These are phyloP conservation scores for Dicrurus megarhynchus DNA, from an alignment of 2,113 vertebrate species.

Conservation along the genomic window DNA sequence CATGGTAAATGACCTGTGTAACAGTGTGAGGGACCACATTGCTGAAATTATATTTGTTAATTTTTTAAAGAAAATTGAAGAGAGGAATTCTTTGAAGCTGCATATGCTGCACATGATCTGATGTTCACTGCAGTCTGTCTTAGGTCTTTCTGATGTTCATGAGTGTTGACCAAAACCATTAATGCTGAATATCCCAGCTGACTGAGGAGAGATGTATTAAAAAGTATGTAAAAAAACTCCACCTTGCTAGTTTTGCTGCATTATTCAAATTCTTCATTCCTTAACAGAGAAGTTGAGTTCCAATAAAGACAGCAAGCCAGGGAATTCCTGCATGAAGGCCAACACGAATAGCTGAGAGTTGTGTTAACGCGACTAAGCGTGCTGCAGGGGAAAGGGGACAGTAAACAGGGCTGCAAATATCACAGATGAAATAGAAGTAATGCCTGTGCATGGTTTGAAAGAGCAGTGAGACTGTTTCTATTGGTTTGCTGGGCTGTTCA, in stretches of 20 bases:
- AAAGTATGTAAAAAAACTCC: accelerated
- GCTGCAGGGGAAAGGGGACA: background rate
- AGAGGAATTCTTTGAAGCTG: background rate
- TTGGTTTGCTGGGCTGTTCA: background rate
- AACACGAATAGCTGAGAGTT: background rate
- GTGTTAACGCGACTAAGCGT: background rate
- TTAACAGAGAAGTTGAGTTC: background rate
- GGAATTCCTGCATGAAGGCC: background rate
- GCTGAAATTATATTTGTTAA: background rate
- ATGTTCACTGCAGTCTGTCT: background rate
- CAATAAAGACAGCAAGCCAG: background rate
- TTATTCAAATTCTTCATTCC: background rate
- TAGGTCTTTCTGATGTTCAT: background rate
- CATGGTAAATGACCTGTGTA: background rate
- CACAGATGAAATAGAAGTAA: background rate
- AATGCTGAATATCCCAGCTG: background rate
- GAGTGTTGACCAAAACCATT: background rate
- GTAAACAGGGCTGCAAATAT: background rate
- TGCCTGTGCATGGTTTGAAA: background rate
- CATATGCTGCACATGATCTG: accelerated
- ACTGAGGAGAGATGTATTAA: background rate
- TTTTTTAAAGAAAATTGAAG: background rate
- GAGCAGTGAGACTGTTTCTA: background rate
- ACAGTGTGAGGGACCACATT: background rate
- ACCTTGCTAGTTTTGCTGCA: background rate